phyloP scores from a whole-genome alignment of 2,888 invertebrate genomes.

The Empis stercorea region DNA sequence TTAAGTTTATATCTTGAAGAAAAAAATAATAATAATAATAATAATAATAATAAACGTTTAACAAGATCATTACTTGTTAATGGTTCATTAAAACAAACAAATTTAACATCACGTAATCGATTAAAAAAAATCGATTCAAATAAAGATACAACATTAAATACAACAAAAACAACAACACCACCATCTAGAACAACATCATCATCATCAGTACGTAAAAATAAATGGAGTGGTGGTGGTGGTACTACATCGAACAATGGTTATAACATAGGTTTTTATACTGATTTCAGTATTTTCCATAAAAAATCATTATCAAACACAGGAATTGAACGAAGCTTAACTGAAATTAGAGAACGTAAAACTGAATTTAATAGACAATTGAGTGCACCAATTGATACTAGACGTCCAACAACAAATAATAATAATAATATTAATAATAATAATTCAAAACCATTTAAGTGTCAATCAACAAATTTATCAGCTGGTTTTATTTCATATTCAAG shows the following conservation, averaged over 20 bases:
- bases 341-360: slow-evolving; percentile 32
- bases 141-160: slow-evolving; percentile 22
- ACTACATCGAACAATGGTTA: slow-evolving; percentile 14
- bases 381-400: slow-evolving; percentile 32
- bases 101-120: slow-evolving; percentile 30
- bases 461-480: slow-evolving; percentile 30
- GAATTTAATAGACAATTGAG: slow-evolving; percentile 37
- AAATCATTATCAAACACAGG: slow-evolving; percentile 33
- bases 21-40: slow-evolving; percentile 21
- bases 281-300: slow-evolving; percentile 24
- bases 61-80: slow-evolving; percentile 22
- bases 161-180: too few species aligned
- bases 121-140: slow-evolving; percentile 31
- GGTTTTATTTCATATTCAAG: slow-evolving; percentile 27
- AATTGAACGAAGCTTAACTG: slow-evolving; percentile 32
- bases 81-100: slow-evolving; percentile 31
- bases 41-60: background rate
- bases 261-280: slow-evolving; percentile 7
- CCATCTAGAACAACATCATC: too few species aligned
- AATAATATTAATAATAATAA: too few species aligned
- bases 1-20: slow-evolving; percentile 32
- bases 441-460: slow-evolving; percentile 17
- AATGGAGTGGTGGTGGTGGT: too few species aligned
- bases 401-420: slow-evolving; percentile 22
- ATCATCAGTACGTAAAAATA: too few species aligned